Conservation (phyloP, 2,113 vertebrate genomes). For the Dicaeum eximium region DNA sequence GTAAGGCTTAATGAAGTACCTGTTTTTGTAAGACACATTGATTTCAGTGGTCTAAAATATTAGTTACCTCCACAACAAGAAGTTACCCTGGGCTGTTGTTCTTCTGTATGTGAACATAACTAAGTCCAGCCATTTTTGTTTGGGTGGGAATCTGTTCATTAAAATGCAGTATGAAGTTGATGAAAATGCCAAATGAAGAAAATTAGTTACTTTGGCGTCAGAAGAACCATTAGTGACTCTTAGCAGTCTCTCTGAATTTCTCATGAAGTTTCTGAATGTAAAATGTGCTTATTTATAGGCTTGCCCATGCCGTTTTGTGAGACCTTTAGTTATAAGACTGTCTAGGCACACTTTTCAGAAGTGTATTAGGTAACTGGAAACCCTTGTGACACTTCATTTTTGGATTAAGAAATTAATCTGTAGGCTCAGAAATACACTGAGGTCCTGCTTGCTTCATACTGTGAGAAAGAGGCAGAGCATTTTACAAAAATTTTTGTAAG, state of each 20-base stretch:
- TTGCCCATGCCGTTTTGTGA: not conserved
- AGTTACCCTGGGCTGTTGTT: not conserved
- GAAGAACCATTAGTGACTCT: not conserved
- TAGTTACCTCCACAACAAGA: not conserved
- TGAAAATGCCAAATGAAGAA: not conserved
- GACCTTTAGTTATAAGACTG: not conserved
- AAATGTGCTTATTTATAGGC: not conserved
- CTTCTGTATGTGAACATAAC: not conserved
- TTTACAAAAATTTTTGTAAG: not conserved
- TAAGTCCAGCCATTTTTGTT: not conserved
- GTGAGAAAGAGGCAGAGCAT: not conserved
- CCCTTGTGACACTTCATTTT: not conserved
- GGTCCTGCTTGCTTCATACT: not conserved
- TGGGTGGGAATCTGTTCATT: not conserved
- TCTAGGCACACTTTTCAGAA: not conserved
- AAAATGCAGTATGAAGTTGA: not conserved
- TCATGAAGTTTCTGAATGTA: not conserved
- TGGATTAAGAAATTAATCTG: not conserved
- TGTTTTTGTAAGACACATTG: not conserved
- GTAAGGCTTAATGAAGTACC: not conserved
- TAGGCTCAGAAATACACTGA: not conserved
- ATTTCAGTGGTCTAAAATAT: not conserved
- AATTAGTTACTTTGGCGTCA: not conserved
- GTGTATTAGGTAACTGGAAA: not conserved
- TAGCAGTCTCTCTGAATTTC: not conserved